Base-by-base conservation (phyloP, 2,797 vertebrate genomes). In the Pterois miles region DNA sequence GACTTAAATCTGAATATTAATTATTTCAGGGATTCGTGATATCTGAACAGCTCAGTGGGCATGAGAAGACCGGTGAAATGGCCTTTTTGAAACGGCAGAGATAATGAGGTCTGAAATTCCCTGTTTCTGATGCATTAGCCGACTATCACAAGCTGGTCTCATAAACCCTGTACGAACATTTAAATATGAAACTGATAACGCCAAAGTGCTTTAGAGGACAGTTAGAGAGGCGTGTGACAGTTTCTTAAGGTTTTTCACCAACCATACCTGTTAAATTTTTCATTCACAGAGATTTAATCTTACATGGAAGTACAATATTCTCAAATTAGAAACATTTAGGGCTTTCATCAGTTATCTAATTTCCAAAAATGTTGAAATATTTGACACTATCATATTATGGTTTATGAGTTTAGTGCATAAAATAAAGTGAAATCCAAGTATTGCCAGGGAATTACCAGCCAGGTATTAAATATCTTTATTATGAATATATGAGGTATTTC, bases 91-190 rank as follows among this genome's bases (percentile, higher is more conserved):
- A 86, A 84, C 72, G 29, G 70, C 74, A 66, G 70, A 62, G 86
- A 92, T 90, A 91, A 91, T 87, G 73, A 88, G 76, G 66, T 80
- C 75, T 82, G 85, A 82, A 90, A 85, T 82, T 78, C 63, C 54
- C 68, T 33, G 56, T 87, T 88, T 88, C 88, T 83, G 81, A 84
- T 85, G 77, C 80, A 78, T 89, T 75, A 86, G 71, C 82, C 2
- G 25, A 67, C 77, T 48, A 77, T 81, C 66, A 22, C 76, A 77
- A 68, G 66, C 79, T 80, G 74, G 48, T 74, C 65, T 87, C 60
- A 74, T 66, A 74, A 82, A 86, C 80, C 48, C 64, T 58, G 59
- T 65, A 57, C 71, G 78, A 85, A 75, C 36, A 68, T 80, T 87
- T 74, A 65, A 75, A 86, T 86, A 64, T 82, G 74, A 79, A 80